A percentile compares a stretch with the other conserved stretches of the same genome.
These are phyloP conservation scores for Sorex fumeus DNA, from an alignment of 2,113 vertebrate genomes.

Conservation along the genomic window DNA sequence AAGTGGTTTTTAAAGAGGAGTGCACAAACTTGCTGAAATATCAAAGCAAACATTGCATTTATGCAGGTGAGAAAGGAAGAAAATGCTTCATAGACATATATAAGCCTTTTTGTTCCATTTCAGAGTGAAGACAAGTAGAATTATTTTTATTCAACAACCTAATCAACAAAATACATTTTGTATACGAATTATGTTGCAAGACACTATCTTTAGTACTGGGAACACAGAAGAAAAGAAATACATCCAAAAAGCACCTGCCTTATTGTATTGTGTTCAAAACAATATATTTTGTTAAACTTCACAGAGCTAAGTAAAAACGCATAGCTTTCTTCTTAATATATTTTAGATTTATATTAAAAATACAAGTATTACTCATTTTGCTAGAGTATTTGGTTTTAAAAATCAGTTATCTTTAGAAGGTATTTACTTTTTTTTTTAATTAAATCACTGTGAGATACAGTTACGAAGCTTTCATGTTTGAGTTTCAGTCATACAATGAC, in stretches of 20 bases:
- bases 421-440: too few relatives aligned
- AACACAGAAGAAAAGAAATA: not conserved
- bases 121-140: conserved; percentile 77
- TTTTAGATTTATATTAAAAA: conserved; percentile 61
- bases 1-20: conserved; percentile 83
- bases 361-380: not conserved
- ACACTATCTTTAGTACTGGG: not conserved
- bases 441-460: too few relatives aligned
- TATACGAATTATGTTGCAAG: too few relatives aligned
- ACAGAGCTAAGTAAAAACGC: not conserved
- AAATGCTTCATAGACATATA: conserved; percentile 47
- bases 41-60: conserved; percentile 80
- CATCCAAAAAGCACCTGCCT: not conserved
- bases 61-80: conserved; percentile 76
- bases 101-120: conserved; percentile 75
- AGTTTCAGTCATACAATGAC: too few relatives aligned
- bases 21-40: conserved; percentile 68
- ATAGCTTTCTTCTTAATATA: conserved; percentile 25
- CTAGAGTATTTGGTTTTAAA: not conserved
- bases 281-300: not conserved
- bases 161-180: not conserved
- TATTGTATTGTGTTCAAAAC: not conserved
- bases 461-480: too few relatives aligned
- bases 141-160: conserved; percentile 63
- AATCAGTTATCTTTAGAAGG: not conserved